These are phyloP conservation scores for Himalopsyche tibetana DNA, from an alignment of 2,888 invertebrate genomes.

Conservation along the genomic window DNA sequence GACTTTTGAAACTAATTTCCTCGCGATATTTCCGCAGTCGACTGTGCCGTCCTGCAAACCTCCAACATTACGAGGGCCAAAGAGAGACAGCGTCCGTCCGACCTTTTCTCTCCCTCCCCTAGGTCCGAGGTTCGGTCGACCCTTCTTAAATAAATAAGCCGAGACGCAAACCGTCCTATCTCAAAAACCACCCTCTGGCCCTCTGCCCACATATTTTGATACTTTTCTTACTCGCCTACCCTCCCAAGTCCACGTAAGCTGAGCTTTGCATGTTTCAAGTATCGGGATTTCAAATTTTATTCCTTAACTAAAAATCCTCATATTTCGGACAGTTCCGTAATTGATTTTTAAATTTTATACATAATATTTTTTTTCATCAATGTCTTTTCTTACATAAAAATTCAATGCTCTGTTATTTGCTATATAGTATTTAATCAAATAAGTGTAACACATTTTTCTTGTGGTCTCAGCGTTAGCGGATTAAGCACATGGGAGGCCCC, in stretches of 20 bases:
- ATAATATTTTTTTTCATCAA: no score
- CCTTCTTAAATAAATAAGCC: constrained; percentile 66
- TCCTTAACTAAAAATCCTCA: neutral
- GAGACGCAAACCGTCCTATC: constrained; percentile 54
- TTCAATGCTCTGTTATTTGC: no score
- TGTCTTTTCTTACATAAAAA: no score
- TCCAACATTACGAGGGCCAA: constrained; percentile 51
- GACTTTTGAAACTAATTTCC: neutral
- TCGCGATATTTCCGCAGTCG: constrained; percentile 30
- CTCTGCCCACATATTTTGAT: constrained; percentile 59
- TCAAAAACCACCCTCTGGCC: constrained; percentile 44
- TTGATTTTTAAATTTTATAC: no score
- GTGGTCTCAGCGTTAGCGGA: no score
- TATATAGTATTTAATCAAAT: no score
- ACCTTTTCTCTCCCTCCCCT: constrained; percentile 57
- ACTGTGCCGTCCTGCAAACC: constrained; percentile 60
- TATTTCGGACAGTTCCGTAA: no score
- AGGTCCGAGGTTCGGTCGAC: constrained; percentile 63
- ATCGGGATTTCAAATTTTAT: neutral
- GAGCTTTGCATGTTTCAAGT: constrained; percentile 16
- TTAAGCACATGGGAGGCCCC: no score
- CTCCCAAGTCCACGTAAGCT: constrained; percentile 3
- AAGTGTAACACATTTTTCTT: no score
- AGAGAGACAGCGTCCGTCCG: constrained; percentile 55
- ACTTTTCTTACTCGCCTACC: constrained; percentile 50